Evolutionary conservation across 2,113 vertebrate species (phyloP), one percentile per base, ranked within the genome.

Genomic region (Henicopernis longicauda): DNA sequence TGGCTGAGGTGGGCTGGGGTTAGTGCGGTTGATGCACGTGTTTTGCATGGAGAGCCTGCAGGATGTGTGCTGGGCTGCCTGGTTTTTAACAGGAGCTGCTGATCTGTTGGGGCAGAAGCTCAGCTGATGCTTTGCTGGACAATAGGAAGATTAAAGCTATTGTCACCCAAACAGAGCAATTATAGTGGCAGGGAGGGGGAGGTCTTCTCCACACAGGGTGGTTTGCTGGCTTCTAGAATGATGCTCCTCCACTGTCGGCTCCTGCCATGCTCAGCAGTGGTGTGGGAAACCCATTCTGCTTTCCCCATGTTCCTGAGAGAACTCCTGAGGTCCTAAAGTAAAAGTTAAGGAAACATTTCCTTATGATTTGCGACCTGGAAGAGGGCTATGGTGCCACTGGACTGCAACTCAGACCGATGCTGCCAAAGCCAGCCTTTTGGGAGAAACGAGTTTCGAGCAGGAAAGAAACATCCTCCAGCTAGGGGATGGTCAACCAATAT

Each of bases 1-100:
- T 27, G 36, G 34, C 55, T 1, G 7, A 21, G 42, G 27, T 36
- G 73, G 52, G 57, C 47, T 79, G 71, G 22, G 26, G 8, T 38
- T 55, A 3, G 4, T 11, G 36, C 0, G 0, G 57, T 2, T 29
- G 62, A 2, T 49, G 52, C n/a, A 3, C 0, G 1, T 58, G 57
- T 63, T 62, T 32, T 77, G 69, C 34, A 7, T 36, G 72, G 36
- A 44, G 21, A 49, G 23, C 2, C 0, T 8, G 27, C 54, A 44
- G 73, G 59, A 14, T 32, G 26, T 3, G 2, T 26, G 36, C 61
- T 59, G 57, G 34, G 40, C 16, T 78, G 55, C 36, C 25, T 40
- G 16, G 0, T 19, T 49, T 61, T 65, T 32, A 50, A 40, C 4
- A 58, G 79, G 45, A 82, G 84, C 62, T 91, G 66, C 52, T 94